Conservation (phyloP, 2,888 invertebrate genomes). For the Drosophila recens region DNA sequence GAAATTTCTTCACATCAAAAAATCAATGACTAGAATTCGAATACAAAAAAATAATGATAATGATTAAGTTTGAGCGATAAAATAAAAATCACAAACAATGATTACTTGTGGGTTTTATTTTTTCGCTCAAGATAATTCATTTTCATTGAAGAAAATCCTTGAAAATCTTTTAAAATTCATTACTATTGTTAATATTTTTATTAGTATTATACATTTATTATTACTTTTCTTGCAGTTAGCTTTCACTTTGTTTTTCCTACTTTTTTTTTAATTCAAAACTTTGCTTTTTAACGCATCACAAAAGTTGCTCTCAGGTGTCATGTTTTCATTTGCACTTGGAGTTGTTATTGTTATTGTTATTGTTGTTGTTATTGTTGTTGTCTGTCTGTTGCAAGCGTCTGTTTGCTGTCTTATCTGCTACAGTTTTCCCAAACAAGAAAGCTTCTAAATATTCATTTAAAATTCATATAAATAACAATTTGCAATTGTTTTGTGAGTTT, state of each 20-base stretch:
- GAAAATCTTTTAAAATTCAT: no score
- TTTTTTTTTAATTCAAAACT: conserved; percentile 57
- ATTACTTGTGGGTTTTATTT: no score
- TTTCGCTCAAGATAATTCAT: no score
- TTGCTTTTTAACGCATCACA: conserved; percentile 65
- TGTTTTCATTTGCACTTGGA: conserved; percentile 77
- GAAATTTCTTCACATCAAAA: no score
- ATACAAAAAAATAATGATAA: no score
- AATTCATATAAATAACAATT: not conserved
- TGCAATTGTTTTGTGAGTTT: conserved; percentile 7
- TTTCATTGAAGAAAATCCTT: no score
- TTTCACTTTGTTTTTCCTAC: conserved; percentile 12
- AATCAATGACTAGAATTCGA: no score
- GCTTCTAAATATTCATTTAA: conserved; percentile 27
- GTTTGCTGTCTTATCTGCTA: conserved; percentile 30
- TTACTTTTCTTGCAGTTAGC: not conserved
- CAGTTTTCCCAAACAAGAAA: conserved; percentile 1
- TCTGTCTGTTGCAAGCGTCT: conserved; percentile 18
- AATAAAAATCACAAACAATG: no score
- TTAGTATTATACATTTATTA: not conserved
- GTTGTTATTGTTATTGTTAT: conserved; percentile 8
- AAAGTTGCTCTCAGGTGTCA: conserved; percentile 73
- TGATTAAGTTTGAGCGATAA: no score
- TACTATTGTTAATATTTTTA: not conserved
- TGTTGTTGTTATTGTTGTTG: conserved; percentile 18